These are phyloP conservation scores for Petrocephalus schoutedeni DNA, from an alignment of 2,797 vertebrate genomes.

Conservation along the genomic window DNA sequence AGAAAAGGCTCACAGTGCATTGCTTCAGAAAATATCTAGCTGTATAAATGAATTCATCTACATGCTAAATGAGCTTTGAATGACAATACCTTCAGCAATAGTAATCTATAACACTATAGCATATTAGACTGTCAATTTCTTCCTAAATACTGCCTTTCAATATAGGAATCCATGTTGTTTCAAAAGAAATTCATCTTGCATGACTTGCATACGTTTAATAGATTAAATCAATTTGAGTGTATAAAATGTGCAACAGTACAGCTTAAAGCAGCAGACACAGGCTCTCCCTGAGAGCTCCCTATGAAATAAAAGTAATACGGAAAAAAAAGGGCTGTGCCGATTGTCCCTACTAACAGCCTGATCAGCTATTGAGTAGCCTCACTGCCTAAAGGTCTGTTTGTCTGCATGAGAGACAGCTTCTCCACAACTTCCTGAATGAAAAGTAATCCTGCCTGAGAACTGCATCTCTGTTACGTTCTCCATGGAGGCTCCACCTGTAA, in stretches of 20 bases:
- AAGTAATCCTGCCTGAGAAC: not conserved
- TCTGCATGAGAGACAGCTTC: not conserved
- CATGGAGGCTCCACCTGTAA: not conserved
- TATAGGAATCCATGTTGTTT: not conserved
- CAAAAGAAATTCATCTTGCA: not conserved
- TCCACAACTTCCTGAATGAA: not conserved
- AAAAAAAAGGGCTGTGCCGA: not conserved
- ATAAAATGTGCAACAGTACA: not conserved
- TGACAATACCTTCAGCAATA: not conserved
- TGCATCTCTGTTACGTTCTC: not conserved
- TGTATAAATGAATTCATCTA: not conserved
- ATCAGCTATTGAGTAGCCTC: not conserved
- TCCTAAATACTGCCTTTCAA: not conserved
- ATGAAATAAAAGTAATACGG: not conserved
- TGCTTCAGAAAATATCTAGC: not conserved
- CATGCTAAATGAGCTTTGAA: not conserved
- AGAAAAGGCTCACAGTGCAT: not conserved
- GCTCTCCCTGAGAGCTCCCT: not conserved
- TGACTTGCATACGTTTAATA: not conserved
- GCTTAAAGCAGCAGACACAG: not conserved
- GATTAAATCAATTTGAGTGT: not conserved
- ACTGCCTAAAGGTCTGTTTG: not conserved
- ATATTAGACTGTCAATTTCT: not conserved
- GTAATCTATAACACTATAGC: not conserved
- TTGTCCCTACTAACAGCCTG: not conserved